Base-by-base conservation (phyloP, 2,888 invertebrate species). In the Dysmachus trigonus region DNA sequence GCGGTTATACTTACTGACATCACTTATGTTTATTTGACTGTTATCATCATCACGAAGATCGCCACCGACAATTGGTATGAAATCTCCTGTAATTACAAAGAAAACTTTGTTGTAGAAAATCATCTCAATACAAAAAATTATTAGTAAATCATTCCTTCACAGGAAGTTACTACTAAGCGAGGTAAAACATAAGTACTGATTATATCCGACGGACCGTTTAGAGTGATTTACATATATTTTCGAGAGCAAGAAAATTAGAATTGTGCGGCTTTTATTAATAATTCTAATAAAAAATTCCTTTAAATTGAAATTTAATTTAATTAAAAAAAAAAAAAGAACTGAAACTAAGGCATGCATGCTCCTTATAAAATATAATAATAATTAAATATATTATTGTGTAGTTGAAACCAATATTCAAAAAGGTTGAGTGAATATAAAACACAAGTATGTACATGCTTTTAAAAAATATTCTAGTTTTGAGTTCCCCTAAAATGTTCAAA, bases 1-100 rank as follows among this genome's bases (percentile, higher is more conserved):
- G 62, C 18, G 62, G 62, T 62, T 22, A 62, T 93, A 96, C 96
- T 95, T 93, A 96, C 96, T 94, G 94, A 96, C 95, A 95, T 96
- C 96, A 94, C 95, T 95, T 92, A 95, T 94, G 92, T 95, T 95
- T 91, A 95, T 93, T 91, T 93, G 93, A 89, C 91, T 89, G 89
- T 91, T 91, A 90, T 92, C 91, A 87, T 93, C 93, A 88, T 91
- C 92, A 88, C 92, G 93, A 92, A 93, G 15, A 35, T 41, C 47
- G 86, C 35, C 62, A 85, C 30, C 81, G 84, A 31, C 51, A 82
- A 82, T 31, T 41, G 79, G 51, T 47, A 85, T 82, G 18, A 85
- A 27, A 53, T 86, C 85, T 27, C 83, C 88, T 88, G 86, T 15
- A 87, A 88, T 62, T 51, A 72, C 8, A 76, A 85, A 84, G 38